phyloP scores from a whole-genome alignment of 2,888 invertebrate species.

The Ophion ellenae region DNA sequence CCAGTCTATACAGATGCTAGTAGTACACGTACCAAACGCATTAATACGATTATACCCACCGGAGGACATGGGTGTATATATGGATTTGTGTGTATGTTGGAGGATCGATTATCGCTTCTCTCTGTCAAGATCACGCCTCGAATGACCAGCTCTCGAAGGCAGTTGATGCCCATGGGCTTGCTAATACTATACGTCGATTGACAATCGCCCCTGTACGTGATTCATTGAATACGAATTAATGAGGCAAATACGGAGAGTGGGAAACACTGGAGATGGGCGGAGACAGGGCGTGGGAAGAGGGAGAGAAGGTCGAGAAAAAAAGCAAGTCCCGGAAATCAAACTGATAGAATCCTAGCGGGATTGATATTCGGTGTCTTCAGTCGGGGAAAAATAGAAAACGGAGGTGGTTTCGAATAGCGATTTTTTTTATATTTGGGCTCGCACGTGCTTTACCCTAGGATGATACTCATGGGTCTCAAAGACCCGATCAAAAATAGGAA shows the following conservation, averaged over 20 bases:
- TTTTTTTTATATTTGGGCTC: neutral
- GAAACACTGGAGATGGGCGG: constrained; percentile 54
- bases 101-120: constrained; percentile 49
- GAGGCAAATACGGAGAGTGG: constrained; percentile 33
- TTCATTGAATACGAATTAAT: constrained; percentile 40
- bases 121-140: constrained; percentile 55
- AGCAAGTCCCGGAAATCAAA: constrained; percentile 10
- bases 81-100: neutral
- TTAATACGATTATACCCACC: constrained; percentile 54
- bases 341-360: neutral
- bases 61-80: neutral
- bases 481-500: too few species aligned
- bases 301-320: constrained; percentile 13
- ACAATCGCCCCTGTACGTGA: constrained; percentile 19
- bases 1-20: neutral
- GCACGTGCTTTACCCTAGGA: neutral
- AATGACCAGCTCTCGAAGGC: constrained; percentile 50
- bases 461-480: too few species aligned
- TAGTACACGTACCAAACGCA: constrained; percentile 8
- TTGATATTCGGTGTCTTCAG: constrained; percentile 30
- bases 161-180: constrained; percentile 35
- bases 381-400: neutral
- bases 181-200: constrained; percentile 3
- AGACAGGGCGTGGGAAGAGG: constrained; percentile 10
- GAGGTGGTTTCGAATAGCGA: neutral